A percentile compares a stretch with the other conserved stretches of the same genome.
Evolutionary conservation across 2,797 vertebrate species (phyloP).

Genomic region (Melanotaenia trifasciata): DNA sequence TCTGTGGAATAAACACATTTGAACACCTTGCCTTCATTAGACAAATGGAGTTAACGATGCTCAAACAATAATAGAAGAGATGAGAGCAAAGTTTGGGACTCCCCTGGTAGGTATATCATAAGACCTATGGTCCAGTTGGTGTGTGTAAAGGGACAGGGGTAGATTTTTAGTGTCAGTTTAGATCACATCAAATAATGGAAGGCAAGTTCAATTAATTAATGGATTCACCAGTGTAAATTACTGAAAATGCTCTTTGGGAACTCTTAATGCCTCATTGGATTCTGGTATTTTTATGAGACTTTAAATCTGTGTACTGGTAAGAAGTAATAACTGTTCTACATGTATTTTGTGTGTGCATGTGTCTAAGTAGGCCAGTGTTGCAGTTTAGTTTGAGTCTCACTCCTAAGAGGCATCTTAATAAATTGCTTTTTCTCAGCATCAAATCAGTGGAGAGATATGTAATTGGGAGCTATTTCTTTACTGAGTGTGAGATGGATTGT

Average conservation of each 20-base stretch:
- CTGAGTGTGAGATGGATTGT: conserved; percentile 43
- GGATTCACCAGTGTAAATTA: conserved; percentile 53
- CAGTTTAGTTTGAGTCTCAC: conserved; percentile 70
- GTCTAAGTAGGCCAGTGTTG: conserved; percentile 67
- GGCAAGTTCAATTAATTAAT: conserved; percentile 57
- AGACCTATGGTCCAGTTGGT: conserved; percentile 25
- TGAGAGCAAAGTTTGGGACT: conserved; percentile 43
- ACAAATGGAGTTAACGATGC: background rate
- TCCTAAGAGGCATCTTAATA: conserved; percentile 77
- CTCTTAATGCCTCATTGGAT: conserved; percentile 35
- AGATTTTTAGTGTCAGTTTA: conserved; percentile 60
- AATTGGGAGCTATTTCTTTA: conserved; percentile 64
- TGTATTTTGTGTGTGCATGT: conserved; percentile 31
- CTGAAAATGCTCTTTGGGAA: conserved; percentile 55
- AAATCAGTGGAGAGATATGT: conserved; percentile 71
- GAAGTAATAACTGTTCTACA: conserved; percentile 25
- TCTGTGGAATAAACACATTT: conserved; percentile 39
- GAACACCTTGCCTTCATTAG: conserved; percentile 40
- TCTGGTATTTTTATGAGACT: conserved; percentile 46
- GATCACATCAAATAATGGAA: conserved; percentile 60
- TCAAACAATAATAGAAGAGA: conserved; percentile 32
- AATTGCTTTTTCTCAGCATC: conserved; percentile 77
- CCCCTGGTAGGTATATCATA: conserved; percentile 39
- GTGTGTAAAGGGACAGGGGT: conserved; percentile 35
- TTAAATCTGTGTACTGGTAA: conserved; percentile 39